Base-by-base conservation (phyloP, 2,888 invertebrate genomes). In the Rapana venosa region DNA sequence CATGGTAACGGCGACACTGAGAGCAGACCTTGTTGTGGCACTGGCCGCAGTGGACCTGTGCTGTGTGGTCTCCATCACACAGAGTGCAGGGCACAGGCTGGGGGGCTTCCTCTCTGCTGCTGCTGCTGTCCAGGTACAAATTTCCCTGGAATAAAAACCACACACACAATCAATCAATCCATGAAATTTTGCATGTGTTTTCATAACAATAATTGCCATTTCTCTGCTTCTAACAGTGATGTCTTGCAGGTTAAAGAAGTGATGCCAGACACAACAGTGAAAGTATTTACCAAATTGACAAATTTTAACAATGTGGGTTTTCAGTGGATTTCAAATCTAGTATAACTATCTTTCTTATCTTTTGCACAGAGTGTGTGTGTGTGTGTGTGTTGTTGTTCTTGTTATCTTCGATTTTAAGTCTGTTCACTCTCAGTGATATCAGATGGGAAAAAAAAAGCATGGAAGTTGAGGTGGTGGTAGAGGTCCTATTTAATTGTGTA, bases 11-110 rank as follows among this genome's bases (percentile, higher is more conserved):
- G 1, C n/a, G 74, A 30, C 74, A 74, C n/a, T 0, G 74, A 74
- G 74, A 74, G 74, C 74, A 74, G 74, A 74, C 8, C n/a, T n/a
- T 74, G 74, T 74, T 74, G 26, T n/a, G 74, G 74, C 74, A 74
- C n/a, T 74, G 22, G 26, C n/a, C 6, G n/a, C 74, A 74, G 26
- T 74, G 74, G n/a, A 74, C 22, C n/a, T 74, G n/a, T 11, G 74
- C 74, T 74, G 26, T 74, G 26, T 74, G 61, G 22, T 61, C 61
- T 61, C 74, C 30, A 74, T n/a, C n/a, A 30, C 74, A 74, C 74
- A 74, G 74, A 8, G 26, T n/a, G 74, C 74, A 74, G n/a, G n/a
- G 30, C n/a, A n/a, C 74, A n/a, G 74, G 74, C 11, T n/a, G 74
- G 74, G 74, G 74, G n/a, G 22, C 74, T 74, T 26, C 74, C 74